phyloP scores from a whole-genome alignment of 2,888 invertebrate genomes.

The Schizaphis graminum region DNA sequence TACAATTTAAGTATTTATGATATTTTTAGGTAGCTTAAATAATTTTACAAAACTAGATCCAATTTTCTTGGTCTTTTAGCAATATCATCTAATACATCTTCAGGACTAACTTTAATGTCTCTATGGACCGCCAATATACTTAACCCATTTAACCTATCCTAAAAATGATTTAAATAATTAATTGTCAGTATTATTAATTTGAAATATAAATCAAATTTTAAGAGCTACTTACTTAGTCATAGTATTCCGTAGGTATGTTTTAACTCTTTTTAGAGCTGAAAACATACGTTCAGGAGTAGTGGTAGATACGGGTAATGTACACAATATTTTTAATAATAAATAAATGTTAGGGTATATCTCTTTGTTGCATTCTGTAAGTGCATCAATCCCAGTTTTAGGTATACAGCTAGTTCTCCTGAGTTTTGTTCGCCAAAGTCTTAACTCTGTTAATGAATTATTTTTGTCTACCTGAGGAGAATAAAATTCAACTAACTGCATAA shows the following conservation, averaged over 20 bases:
- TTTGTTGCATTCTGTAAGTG: slow-evolving; percentile 40
- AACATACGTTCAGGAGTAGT: slow-evolving; percentile 65
- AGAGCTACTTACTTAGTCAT: slow-evolving; percentile 63
- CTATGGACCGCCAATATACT: slow-evolving; percentile 24
- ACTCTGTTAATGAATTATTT: slow-evolving; percentile 36
- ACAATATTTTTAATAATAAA: slow-evolving; percentile 66
- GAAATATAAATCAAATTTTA: neutral
- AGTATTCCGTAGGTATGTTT: slow-evolving; percentile 65
- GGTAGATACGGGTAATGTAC: slow-evolving; percentile 67
- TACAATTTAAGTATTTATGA: neutral
- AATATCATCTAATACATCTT: slow-evolving; percentile 28
- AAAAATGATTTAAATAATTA: neutral
- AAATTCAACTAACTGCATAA: slow-evolving; percentile 27
- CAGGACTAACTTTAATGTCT: neutral
- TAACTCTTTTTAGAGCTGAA: slow-evolving; percentile 65
- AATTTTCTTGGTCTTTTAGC: neutral
- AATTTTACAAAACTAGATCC: slow-evolving; percentile 17
- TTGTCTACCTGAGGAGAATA: slow-evolving; percentile 40
- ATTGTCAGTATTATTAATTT: slow-evolving; percentile 6
- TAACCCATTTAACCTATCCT: slow-evolving; percentile 15
- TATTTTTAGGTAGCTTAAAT: slow-evolving; percentile 26
- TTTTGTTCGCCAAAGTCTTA: slow-evolving; percentile 50
- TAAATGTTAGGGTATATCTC: slow-evolving; percentile 65
- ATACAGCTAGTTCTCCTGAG: slow-evolving; percentile 2
- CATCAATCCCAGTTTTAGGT: slow-evolving; percentile 54